A percentile compares a stretch with the other conserved stretches of the same genome.
Conservation (phyloP, 2,888 invertebrate genomes). For the Tridacna gigas region DNA sequence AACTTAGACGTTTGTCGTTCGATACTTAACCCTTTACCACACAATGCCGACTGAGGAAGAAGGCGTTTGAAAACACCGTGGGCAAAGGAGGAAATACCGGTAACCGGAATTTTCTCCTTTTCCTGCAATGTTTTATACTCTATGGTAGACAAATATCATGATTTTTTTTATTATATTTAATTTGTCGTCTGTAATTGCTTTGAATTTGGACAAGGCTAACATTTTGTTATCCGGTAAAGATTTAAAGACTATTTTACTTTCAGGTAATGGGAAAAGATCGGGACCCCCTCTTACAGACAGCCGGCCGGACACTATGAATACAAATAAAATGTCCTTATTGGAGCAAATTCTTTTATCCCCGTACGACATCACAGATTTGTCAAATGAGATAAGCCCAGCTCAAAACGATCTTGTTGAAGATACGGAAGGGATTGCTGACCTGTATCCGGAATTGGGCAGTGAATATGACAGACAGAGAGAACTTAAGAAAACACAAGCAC, state of each 20-base stretch:
- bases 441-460: slow-evolving; percentile 39
- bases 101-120: too few relatives aligned
- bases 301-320: slow-evolving; percentile 13
- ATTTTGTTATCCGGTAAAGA: not conserved
- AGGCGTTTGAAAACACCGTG: too few relatives aligned
- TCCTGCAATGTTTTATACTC: too few relatives aligned
- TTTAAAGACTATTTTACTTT: slow-evolving; percentile 13
- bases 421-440: slow-evolving; percentile 23
- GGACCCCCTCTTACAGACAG: slow-evolving; percentile 31
- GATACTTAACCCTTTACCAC: too few relatives aligned
- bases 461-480: slow-evolving; percentile 37
- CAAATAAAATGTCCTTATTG: slow-evolving; percentile 4
- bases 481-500: slow-evolving; percentile 33
- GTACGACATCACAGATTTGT: not conserved
- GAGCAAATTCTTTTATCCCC: slow-evolving; percentile 9
- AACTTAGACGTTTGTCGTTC: too few relatives aligned
- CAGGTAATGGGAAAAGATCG: slow-evolving; percentile 56
- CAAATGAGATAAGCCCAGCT: not conserved
- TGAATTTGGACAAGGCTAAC: too few relatives aligned
- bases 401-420: slow-evolving; percentile 6
- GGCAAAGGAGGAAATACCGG: too few relatives aligned
- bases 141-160: too few relatives aligned
- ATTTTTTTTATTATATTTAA: too few relatives aligned
- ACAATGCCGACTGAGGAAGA: too few relatives aligned
- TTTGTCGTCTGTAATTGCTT: too few relatives aligned